Percentiles rank a stretch among this genome's conserved stretches.
Conservation (phyloP, 35 echinoderm and acorn worm genomes). For the Ptychodera flava region DNA sequence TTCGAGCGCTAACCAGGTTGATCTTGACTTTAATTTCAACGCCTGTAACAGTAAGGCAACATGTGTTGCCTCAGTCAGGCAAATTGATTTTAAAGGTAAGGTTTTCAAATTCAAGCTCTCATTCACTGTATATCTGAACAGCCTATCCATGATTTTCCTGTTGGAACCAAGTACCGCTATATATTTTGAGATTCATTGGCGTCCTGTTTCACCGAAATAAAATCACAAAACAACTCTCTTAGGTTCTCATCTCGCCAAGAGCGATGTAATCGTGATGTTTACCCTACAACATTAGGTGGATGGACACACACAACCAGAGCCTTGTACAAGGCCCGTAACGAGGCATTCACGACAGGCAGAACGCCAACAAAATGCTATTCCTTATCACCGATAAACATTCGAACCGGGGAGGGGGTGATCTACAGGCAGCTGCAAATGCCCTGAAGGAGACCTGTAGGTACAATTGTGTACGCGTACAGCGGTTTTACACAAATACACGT, state of each 20-base stretch:
- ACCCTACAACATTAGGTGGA: background rate
- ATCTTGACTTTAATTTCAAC: background rate
- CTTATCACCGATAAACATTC: background rate
- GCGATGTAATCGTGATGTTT: too few species aligned
- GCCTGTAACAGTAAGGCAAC: background rate
- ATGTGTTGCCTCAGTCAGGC: background rate
- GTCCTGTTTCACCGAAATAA: too few species aligned
- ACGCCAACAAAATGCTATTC: background rate
- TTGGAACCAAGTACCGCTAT: too few species aligned
- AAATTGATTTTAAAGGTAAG: background rate
- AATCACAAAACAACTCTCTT: too few species aligned
- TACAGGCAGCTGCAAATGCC: background rate
- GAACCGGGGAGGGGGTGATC: background rate
- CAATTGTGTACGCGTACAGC: too few species aligned
- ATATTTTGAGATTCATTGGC: too few species aligned
- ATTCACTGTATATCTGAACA: too few species aligned
- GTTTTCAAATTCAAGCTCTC: too few species aligned
- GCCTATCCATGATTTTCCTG: too few species aligned
- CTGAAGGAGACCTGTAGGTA: background rate
- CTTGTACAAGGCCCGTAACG: background rate
- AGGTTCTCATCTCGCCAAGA: too few species aligned
- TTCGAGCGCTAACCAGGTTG: background rate
- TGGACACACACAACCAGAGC: background rate
- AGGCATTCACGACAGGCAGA: background rate
- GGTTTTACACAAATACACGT: too few species aligned